phyloP scores from a whole-genome alignment of 2,797 vertebrate genomes.

The Argentina silus region DNA sequence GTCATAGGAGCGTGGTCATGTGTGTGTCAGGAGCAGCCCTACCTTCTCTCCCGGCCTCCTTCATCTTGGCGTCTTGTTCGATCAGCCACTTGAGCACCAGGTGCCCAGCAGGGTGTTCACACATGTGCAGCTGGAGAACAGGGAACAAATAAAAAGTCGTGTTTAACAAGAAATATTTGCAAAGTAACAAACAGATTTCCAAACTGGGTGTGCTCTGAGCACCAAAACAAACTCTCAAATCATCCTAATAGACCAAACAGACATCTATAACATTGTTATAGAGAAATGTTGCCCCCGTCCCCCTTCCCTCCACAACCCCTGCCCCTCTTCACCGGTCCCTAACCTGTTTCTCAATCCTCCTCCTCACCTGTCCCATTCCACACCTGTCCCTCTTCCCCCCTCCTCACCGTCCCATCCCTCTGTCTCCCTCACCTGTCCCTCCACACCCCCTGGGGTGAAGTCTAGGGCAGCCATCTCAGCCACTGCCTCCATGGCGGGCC shows the following conservation, averaged over 20 bases:
- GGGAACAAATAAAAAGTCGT: conserved; percentile 10
- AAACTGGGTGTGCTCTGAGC: too few relatives aligned
- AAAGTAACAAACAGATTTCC: too few relatives aligned
- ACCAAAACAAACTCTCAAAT: too few relatives aligned
- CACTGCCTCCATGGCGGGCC: conserved; percentile 86
- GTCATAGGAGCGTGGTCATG: background rate
- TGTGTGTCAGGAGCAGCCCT: conserved; percentile 22
- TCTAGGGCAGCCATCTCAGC: conserved; percentile 83
- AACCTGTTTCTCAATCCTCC: background rate
- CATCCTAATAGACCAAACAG: too few relatives aligned
- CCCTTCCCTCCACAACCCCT: too few relatives aligned
- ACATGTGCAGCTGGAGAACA: conserved; percentile 87
- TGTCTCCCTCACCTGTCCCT: conserved; percentile 76
- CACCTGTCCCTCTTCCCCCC: conserved; percentile 80
- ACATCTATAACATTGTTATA: too few relatives aligned
- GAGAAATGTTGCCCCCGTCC: too few relatives aligned
- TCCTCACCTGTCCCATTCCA: background rate
- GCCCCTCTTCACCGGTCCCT: too few relatives aligned
- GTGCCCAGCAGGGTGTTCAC: conserved; percentile 94
- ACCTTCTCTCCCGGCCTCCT: conserved; percentile 84
- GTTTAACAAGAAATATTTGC: background rate
- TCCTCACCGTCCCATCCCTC: background rate
- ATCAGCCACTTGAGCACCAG: conserved; percentile 96
- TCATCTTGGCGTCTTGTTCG: conserved; percentile 87
- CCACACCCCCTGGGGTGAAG: conserved; percentile 82